phyloP scores from a whole-genome alignment of 2,888 invertebrate species.

The Oscheius sp. region DNA sequence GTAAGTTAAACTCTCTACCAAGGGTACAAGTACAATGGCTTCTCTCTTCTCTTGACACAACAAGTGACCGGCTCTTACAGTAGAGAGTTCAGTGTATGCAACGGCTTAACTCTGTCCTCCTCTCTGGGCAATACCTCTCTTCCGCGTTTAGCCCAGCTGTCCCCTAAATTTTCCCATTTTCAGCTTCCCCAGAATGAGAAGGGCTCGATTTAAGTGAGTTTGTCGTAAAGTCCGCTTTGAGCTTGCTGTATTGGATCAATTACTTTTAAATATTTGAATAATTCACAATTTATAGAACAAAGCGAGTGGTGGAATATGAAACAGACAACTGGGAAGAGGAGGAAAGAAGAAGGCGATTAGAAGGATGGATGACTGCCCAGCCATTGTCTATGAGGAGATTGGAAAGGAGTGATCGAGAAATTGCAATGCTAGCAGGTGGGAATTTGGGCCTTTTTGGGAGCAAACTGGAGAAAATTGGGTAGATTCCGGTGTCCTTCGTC shows the following conservation, averaged over 20 bases:
- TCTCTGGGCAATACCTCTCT: not conserved
- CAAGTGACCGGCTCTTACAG: too few species aligned
- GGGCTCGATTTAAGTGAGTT: conserved; percentile 1
- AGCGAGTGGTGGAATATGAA: conserved; percentile 14
- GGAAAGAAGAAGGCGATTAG: conserved; percentile 44
- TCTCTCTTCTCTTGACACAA: too few species aligned
- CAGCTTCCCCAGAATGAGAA: not conserved
- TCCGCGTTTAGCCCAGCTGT: not conserved
- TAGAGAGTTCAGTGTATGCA: conserved; percentile 13
- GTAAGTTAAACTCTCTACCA: not conserved
- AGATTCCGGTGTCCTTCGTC: too few species aligned
- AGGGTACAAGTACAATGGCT: not conserved
- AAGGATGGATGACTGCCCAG: conserved; percentile 52
- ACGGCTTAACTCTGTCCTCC: conserved; percentile 19
- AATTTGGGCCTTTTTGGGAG: not conserved
- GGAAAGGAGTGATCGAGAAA: conserved; percentile 41
- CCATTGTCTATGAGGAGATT: conserved; percentile 45
- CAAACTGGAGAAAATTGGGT: not conserved
- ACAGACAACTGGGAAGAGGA: conserved; percentile 34
- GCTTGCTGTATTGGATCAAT: not conserved
- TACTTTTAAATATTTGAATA: not conserved
- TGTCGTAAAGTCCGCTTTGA: not conserved
- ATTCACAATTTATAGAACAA: not conserved
- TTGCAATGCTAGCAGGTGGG: conserved; percentile 33
- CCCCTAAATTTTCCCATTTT: not conserved